Percentiles rank a stretch among this genome's conserved stretches.
Conservation (phyloP, 2,888 invertebrate genomes). For the Andrena chrysosceles region DNA sequence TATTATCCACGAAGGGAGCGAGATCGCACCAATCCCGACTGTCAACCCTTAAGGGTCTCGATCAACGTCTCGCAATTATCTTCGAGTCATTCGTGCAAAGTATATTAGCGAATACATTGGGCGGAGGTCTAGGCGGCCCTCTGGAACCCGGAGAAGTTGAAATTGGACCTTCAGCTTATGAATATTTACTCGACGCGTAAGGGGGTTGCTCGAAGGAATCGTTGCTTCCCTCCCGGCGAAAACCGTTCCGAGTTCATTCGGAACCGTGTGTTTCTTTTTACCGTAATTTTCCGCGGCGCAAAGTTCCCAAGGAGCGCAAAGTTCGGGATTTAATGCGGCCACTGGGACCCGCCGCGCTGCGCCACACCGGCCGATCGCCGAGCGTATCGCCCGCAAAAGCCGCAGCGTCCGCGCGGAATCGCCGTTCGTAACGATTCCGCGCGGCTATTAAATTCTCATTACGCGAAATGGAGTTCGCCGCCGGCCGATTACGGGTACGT, state of each 20-base stretch:
- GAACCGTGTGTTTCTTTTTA: background rate
- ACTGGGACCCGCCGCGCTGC: constrained; percentile 12
- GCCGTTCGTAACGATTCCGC: constrained; percentile 12
- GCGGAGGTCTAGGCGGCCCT: background rate
- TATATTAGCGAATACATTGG: too few species aligned
- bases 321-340: constrained; percentile 41
- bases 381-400: constrained; percentile 6
- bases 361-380: constrained; percentile 12
- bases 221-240: background rate
- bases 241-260: background rate
- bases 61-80: background rate
- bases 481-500: constrained; percentile 45
- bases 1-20: constrained; percentile 45
- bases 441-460: constrained; percentile 65
- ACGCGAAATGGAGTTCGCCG: constrained; percentile 47
- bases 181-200: constrained; percentile 45
- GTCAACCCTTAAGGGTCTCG: too few species aligned
- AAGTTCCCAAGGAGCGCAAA: background rate
- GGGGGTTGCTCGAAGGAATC: background rate
- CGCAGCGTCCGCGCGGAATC: constrained; percentile 25
- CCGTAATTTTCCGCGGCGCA: background rate
- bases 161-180: constrained; percentile 26
- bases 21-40: background rate
- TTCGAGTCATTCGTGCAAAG: background rate
- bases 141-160: background rate